Evolutionary conservation across 2,113 vertebrate genomes (phyloP).

Genomic region (Colossoma macropomum): DNA sequence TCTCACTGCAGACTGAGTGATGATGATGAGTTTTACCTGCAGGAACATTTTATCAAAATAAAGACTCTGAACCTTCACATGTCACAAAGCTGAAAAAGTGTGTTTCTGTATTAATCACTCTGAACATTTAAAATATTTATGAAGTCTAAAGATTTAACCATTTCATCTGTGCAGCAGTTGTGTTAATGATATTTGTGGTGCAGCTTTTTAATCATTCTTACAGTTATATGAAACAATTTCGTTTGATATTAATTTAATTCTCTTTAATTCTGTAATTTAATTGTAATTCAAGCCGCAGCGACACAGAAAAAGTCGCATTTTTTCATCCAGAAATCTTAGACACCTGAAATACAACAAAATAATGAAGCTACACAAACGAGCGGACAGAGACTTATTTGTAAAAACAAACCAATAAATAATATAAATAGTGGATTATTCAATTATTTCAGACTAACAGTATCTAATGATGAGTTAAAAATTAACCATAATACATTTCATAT

Average conservation of each 20-base stretch:
- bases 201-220: neutral
- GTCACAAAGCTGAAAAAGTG: neutral
- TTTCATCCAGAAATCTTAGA: neutral
- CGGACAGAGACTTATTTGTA: neutral
- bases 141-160: too few relatives aligned
- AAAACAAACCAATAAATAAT: neutral
- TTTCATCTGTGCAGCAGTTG: neutral
- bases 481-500: too few relatives aligned
- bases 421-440: neutral
- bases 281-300: neutral
- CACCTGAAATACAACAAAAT: neutral
- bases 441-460: too few relatives aligned
- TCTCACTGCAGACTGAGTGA: too few relatives aligned
- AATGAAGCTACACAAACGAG: neutral
- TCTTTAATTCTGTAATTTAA: neutral
- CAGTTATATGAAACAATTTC: neutral
- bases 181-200: neutral
- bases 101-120: neutral
- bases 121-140: neutral
- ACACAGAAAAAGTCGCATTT: neutral
- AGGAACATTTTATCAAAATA: too few relatives aligned
- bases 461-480: too few relatives aligned
- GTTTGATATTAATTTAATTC: neutral
- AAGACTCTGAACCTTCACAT: neutral
- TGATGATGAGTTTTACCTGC: too few relatives aligned